A percentile compares a stretch with the other conserved stretches of the same genome.
These are phyloP conservation scores for Paedocypris micromegethes DNA, from an alignment of 2,797 vertebrate species.

Conservation along the genomic window DNA sequence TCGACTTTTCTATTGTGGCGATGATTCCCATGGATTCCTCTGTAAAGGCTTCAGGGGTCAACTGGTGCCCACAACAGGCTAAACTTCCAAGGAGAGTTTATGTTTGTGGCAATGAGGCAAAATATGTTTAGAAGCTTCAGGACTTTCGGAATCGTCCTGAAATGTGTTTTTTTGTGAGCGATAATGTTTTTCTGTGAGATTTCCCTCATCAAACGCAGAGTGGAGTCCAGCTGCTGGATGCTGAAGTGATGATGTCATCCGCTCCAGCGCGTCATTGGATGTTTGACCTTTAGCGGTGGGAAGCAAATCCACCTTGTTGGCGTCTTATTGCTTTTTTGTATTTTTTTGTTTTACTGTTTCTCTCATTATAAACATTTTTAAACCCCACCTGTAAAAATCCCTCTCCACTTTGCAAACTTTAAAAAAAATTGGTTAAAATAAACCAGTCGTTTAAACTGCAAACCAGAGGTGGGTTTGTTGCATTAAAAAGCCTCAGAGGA, in stretches of 20 bases:
- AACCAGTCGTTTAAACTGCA: too few relatives aligned
- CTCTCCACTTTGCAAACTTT: too few relatives aligned
- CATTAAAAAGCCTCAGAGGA: too few relatives aligned
- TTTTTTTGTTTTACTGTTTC: slow-evolving; percentile 1
- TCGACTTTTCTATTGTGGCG: slow-evolving; percentile 50
- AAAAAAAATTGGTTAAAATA: too few relatives aligned
- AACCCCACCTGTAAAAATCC: too few relatives aligned
- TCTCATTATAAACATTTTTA: not conserved
- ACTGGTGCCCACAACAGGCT: slow-evolving; percentile 6
- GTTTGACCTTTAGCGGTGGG: slow-evolving; percentile 67
- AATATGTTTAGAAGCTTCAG: not conserved
- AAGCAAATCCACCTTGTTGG: slow-evolving; percentile 40
- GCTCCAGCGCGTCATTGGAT: slow-evolving; percentile 59
- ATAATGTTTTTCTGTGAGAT: slow-evolving; percentile 9
- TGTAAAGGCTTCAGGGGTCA: slow-evolving; percentile 33
- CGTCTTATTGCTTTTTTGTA: slow-evolving; percentile 5
- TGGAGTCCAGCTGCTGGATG: slow-evolving; percentile 57
- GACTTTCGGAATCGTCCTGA: not conserved
- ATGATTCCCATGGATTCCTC: slow-evolving; percentile 48
- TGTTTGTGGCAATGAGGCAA: slow-evolving; percentile 13
- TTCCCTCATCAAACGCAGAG: not conserved
- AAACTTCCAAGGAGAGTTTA: slow-evolving; percentile 13
- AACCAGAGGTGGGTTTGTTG: too few relatives aligned
- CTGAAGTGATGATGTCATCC: slow-evolving; percentile 49
- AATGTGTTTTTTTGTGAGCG: slow-evolving; percentile 1